phyloP scores from a whole-genome alignment of 2,888 invertebrate species.

The Tridacna crocea region DNA sequence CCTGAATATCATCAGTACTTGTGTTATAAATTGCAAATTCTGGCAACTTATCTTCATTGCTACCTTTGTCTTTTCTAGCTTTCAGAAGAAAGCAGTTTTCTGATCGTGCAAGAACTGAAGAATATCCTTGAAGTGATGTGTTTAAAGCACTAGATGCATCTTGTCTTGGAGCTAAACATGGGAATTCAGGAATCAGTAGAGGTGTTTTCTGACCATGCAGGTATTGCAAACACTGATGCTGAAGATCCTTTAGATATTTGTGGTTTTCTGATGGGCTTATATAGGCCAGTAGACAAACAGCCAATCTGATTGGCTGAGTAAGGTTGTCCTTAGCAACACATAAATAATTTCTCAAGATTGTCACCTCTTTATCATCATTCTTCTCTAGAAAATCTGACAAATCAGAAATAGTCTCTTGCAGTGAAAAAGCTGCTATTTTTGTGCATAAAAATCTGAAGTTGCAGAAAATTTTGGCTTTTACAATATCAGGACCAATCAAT shows the following conservation, averaged over 20 bases:
- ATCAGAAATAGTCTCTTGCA: constrained; percentile 88
- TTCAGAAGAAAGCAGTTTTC: constrained; percentile 53
- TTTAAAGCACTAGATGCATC: constrained; percentile 58
- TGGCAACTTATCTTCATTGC: constrained; percentile 34
- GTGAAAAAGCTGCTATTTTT: constrained; percentile 69
- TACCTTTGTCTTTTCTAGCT: constrained; percentile 25
- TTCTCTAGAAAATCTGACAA: constrained; percentile 93
- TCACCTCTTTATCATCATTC: constrained; percentile 90
- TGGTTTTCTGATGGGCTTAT: constrained; percentile 54
- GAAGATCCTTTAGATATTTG: constrained; percentile 59
- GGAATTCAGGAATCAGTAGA: constrained; percentile 70
- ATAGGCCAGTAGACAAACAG: constrained; percentile 68
- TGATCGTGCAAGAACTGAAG: constrained; percentile 43
- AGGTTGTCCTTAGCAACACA: constrained; percentile 59
- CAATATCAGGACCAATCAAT: constrained; percentile 53
- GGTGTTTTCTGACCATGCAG: constrained; percentile 58
- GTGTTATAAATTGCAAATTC: constrained; percentile 52
- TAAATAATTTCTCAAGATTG: constrained; percentile 86
- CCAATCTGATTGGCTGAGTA: constrained; percentile 58
- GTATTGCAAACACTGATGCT: constrained; percentile 56
- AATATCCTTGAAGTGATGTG: constrained; percentile 46
- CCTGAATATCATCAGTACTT: constrained; percentile 37
- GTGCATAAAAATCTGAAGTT: constrained; percentile 73
- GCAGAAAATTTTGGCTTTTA: constrained; percentile 70
- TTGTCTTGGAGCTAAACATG: constrained; percentile 68